Percentiles rank a stretch among this genome's conserved stretches.
These are phyloP conservation scores for Nomada lathburiana DNA, from an alignment of 2,888 invertebrate genomes.

Conservation along the genomic window DNA sequence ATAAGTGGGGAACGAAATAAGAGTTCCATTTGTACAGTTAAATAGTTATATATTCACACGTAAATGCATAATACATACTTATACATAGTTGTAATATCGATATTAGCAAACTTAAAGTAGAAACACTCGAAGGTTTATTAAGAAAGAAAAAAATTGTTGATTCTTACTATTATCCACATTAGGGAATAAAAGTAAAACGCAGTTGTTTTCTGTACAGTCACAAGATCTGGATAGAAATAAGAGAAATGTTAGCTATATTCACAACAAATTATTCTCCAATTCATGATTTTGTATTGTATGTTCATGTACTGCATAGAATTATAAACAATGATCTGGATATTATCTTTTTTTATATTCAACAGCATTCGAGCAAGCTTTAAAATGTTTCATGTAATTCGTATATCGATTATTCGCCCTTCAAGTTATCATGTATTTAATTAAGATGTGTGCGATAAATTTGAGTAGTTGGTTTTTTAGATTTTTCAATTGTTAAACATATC, in stretches of 20 bases:
- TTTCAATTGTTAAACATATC: constrained; percentile 50
- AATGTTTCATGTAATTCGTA: constrained; percentile 21
- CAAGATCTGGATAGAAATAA: constrained; percentile 72
- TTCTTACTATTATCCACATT: constrained; percentile 72
- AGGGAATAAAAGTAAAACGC: constrained; percentile 52
- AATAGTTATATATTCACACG: constrained; percentile 74
- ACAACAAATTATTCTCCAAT: constrained; percentile 62
- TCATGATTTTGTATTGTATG: constrained; percentile 71
- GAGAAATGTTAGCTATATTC: constrained; percentile 66
- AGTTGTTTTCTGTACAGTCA: constrained; percentile 76
- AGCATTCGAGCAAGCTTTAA: constrained; percentile 16
- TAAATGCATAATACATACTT: constrained; percentile 74
- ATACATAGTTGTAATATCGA: constrained; percentile 72
- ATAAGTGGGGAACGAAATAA: constrained; percentile 71
- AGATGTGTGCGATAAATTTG: constrained; percentile 39
- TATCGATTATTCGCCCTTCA: constrained; percentile 33
- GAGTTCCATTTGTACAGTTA: constrained; percentile 81
- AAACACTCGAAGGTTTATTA: constrained; percentile 72
- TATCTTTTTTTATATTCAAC: constrained; percentile 35
- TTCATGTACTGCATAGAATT: constrained; percentile 60
- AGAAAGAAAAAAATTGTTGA: constrained; percentile 72
- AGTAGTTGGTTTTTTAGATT: constrained; percentile 20
- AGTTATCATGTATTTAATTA: constrained; percentile 38
- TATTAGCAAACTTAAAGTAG: constrained; percentile 70
- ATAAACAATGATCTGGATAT: constrained; percentile 36